Conservation (phyloP, 2,113 vertebrate species). For the Aspidoscelis tigris region DNA sequence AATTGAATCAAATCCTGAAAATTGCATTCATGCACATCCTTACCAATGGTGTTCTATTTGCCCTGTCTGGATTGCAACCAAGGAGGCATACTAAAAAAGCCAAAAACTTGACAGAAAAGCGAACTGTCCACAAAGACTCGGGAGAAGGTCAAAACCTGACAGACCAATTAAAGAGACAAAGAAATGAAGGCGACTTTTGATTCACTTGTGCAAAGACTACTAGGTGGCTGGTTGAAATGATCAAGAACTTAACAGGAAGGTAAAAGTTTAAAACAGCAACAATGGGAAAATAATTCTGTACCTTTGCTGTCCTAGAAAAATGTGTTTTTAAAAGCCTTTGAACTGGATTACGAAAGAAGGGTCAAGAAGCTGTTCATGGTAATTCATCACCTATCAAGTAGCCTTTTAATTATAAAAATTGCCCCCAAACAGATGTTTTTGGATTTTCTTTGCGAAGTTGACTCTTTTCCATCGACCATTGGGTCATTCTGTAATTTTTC, state of each 20-base stretch:
- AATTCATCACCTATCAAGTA: neutral
- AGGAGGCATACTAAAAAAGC: neutral
- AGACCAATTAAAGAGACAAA: conserved; percentile 1
- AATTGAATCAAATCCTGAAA: no score
- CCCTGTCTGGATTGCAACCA: no score
- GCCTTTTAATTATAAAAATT: conserved; percentile 18
- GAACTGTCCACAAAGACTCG: neutral
- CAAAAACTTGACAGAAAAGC: neutral
- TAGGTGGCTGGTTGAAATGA: neutral
- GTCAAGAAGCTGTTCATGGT: neutral
- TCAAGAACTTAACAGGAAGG: neutral
- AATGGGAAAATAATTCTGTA: neutral
- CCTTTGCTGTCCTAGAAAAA: no score
- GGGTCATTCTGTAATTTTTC: conserved; percentile 10
- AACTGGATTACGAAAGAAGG: neutral
- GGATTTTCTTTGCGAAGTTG: neutral
- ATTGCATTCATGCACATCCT: no score
- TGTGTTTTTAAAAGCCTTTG: neutral
- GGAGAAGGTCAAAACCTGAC: neutral
- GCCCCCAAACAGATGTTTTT: neutral
- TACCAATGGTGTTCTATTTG: no score
- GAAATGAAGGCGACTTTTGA: neutral
- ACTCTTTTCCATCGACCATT: neutral
- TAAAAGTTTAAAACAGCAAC: neutral
- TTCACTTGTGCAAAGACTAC: neutral